phyloP scores from a whole-genome alignment of 2,888 invertebrate species.

The Amphiduros pacificus region DNA sequence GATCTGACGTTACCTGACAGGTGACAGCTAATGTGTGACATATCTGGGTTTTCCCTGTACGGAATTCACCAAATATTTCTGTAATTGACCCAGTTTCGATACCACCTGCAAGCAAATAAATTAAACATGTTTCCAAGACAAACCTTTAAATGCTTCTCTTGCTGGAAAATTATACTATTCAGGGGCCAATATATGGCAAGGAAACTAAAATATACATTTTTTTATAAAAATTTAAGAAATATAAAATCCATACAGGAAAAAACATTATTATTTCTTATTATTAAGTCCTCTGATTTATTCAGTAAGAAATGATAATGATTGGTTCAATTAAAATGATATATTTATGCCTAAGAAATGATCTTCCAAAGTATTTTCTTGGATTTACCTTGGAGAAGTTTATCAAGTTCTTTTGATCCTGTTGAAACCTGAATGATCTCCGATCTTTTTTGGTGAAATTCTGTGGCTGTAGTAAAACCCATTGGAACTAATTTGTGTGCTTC shows the following conservation, averaged over 20 bases:
- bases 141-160: too few relatives aligned
- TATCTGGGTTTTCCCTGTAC: conserved; percentile 95
- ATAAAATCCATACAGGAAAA: too few relatives aligned
- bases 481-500: conserved; percentile 93
- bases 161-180: too few relatives aligned
- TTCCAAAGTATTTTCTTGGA: background rate
- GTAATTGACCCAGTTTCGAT: conserved; percentile 98
- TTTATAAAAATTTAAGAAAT: too few relatives aligned
- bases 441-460: conserved; percentile 91
- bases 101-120: conserved; percentile 66
- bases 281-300: too few relatives aligned
- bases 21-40: conserved; percentile 97
- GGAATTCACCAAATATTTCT: conserved; percentile 97
- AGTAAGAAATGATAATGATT: too few relatives aligned
- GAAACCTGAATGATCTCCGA: conserved; percentile 93
- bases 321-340: too few relatives aligned
- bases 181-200: too few relatives aligned
- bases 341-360: too few relatives aligned
- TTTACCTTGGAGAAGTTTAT: conserved; percentile 79
- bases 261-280: too few relatives aligned
- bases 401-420: conserved; percentile 92
- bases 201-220: too few relatives aligned
- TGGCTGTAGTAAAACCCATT: conserved; percentile 98
- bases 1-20: conserved; percentile 93
- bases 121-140: too few relatives aligned